Evolutionary conservation across 2,113 vertebrate species (phyloP), one percentile per base, ranked within the genome.

Genomic region (Romanogobio albipinnatus): DNA sequence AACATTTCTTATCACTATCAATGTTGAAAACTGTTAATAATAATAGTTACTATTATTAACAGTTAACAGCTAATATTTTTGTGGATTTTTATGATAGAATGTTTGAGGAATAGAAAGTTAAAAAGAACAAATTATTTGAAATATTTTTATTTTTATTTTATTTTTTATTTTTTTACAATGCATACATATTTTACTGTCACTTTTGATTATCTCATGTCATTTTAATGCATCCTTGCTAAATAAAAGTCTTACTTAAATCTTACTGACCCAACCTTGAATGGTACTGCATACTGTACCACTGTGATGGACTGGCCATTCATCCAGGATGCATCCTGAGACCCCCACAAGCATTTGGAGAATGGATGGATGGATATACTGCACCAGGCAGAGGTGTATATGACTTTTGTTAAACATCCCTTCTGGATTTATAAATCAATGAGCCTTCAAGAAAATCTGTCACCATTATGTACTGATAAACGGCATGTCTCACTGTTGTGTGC

Each of bases 381-480:
- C 22, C 22, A 73, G 39, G 22, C 70, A 73, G 70, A 15, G 11
- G n/a, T 47, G 43, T 45, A 24, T 24, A 14, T 24, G 22, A 15
- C 22, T 47, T 73, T 24, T 24, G 70, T 73, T 47, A 47, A 47
- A 24, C 47, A 17, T 53, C 14, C 13, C 74, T 53, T 76, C 26
- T 76, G n/a, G 24, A 29, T 76, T 53, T 76, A 26, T 24, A 73
- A 45, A 73, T 45, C 70, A 73, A 73, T 26, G 43, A 73, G 64
- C 9, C 24, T 75, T 76, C 1, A 9, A 49, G 15, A 33, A 76
- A n/a, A 9, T 76, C 45, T 33, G 53, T 53, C 74, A 53, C 70
- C 43, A 73, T 73, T 76, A 53, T 29, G 33, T 53, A 53, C 49
- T 76, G 26, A 53, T 51, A 53, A 76, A 76, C 15, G 53, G 9